Percentiles rank a stretch among this genome's conserved stretches.
phyloP scores from a whole-genome alignment of 2,888 invertebrate genomes.

The Slavum lentiscoides region DNA sequence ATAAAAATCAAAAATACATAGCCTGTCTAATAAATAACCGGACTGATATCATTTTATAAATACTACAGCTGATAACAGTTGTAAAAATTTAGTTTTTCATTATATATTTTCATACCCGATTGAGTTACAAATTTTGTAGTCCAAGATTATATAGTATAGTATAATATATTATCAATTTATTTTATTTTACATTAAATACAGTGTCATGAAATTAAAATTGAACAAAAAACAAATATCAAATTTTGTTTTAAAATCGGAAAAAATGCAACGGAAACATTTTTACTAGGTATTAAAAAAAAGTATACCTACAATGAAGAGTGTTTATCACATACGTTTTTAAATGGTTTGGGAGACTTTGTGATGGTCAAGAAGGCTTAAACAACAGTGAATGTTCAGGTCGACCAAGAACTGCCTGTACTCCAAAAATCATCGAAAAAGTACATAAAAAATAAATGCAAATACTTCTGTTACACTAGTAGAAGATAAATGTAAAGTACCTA shows the following conservation, averaged over 20 bases:
- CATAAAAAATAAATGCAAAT: neutral
- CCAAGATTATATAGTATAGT: too few relatives aligned
- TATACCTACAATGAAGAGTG: too few relatives aligned
- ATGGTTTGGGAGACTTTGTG: neutral
- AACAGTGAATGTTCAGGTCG: neutral
- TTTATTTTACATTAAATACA: too few relatives aligned
- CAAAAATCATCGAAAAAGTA: neutral
- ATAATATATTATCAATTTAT: too few relatives aligned
- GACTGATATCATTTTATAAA: neutral
- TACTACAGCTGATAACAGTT: neutral
- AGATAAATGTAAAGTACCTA: neutral
- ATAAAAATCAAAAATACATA: neutral
- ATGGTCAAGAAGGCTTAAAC: neutral
- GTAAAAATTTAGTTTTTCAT: neutral
- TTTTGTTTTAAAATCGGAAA: too few relatives aligned
- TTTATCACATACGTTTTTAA: neutral
- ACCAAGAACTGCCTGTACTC: neutral
- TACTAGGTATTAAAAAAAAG: too few relatives aligned
- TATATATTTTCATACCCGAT: neutral
- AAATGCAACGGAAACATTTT: too few relatives aligned
- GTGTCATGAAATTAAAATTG: too few relatives aligned
- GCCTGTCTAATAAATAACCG: neutral
- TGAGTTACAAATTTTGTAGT: too few relatives aligned
- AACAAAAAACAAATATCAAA: too few relatives aligned
- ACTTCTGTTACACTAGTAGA: neutral